These are phyloP conservation scores for Andrena haemorrhoa DNA, from an alignment of 2,888 invertebrate species.

Conservation along the genomic window DNA sequence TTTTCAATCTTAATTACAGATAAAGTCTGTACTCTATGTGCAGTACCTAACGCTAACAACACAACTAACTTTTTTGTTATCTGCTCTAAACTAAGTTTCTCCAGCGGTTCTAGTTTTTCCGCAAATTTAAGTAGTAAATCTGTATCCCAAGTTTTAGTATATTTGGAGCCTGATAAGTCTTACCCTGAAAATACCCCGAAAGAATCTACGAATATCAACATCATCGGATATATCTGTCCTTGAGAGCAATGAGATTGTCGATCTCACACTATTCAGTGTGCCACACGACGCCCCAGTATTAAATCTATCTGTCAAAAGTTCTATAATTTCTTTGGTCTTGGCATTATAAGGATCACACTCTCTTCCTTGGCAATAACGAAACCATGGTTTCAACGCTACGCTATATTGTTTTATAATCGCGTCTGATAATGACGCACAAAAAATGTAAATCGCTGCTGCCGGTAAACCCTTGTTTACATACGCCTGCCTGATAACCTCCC, in stretches of 20 bases:
- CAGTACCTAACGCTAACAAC: conserved; percentile 55
- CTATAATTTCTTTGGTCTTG: background rate
- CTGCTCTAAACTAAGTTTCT: conserved; percentile 21
- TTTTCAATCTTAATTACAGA: conserved; percentile 48
- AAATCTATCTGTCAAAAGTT: conserved; percentile 43
- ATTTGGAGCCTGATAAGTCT: conserved; percentile 40
- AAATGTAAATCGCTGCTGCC: conserved; percentile 41
- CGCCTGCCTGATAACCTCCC: conserved; percentile 71
- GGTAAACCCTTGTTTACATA: conserved; percentile 54
- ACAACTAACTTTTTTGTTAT: conserved; percentile 45
- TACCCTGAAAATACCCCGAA: conserved; percentile 38
- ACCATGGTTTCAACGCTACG: conserved; percentile 46
- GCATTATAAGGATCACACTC: conserved; percentile 14
- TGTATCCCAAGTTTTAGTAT: conserved; percentile 48
- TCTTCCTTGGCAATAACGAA: conserved; percentile 22
- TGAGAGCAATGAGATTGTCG: conserved; percentile 43
- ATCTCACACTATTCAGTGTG: conserved; percentile 43
- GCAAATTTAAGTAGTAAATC: conserved; percentile 32
- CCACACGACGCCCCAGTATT: conserved; percentile 39
- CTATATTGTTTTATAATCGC: conserved; percentile 54
- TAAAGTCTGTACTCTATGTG: conserved; percentile 58
- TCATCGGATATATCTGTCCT: conserved; percentile 30
- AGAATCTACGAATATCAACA: conserved; percentile 31
- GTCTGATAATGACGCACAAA: conserved; percentile 44
- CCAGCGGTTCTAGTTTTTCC: conserved; percentile 34